Evolutionary conservation across 2,113 vertebrate genomes (phyloP).

Genomic region (Dunckerocampus dactyliophorus): DNA sequence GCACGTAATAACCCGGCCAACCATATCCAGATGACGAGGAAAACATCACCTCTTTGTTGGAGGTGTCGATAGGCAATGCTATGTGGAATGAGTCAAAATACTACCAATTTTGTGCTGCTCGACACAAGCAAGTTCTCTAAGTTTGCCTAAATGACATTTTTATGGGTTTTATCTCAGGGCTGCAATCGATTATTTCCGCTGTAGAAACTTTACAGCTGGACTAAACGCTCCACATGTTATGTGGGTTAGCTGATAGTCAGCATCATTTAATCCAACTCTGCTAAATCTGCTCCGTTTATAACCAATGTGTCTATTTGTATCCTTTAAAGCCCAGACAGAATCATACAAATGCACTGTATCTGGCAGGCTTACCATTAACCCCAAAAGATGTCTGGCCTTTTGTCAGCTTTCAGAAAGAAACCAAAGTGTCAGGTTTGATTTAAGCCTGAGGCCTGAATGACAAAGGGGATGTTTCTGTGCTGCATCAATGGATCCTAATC

Average conservation of each 20-base stretch:
- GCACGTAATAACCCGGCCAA: neutral
- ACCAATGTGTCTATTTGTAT: conserved; percentile 12
- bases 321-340: neutral
- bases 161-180: neutral
- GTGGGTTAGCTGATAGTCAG: conserved; percentile 16
- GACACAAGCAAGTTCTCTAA: neutral
- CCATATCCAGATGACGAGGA: neutral
- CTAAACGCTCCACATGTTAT: conserved; percentile 31
- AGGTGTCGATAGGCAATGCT: too few species aligned
- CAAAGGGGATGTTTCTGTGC: conserved; percentile 15
- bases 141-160: neutral
- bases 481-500: conserved; percentile 32
- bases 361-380: conserved; percentile 16
- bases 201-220: too few species aligned
- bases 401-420: conserved; percentile 4
- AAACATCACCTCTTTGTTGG: neutral
- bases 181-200: neutral
- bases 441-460: conserved; percentile 9
- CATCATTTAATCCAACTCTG: conserved; percentile 4
- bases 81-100: neutral
- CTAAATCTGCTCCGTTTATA: neutral
- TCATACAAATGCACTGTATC: conserved; percentile 13
- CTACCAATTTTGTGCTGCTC: neutral
- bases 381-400: conserved; percentile 22
- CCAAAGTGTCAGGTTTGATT: conserved; percentile 17